Percentiles rank a stretch among this genome's conserved stretches.
Evolutionary conservation across 2,113 vertebrate species (phyloP).

Genomic region (Malurus elegans): DNA sequence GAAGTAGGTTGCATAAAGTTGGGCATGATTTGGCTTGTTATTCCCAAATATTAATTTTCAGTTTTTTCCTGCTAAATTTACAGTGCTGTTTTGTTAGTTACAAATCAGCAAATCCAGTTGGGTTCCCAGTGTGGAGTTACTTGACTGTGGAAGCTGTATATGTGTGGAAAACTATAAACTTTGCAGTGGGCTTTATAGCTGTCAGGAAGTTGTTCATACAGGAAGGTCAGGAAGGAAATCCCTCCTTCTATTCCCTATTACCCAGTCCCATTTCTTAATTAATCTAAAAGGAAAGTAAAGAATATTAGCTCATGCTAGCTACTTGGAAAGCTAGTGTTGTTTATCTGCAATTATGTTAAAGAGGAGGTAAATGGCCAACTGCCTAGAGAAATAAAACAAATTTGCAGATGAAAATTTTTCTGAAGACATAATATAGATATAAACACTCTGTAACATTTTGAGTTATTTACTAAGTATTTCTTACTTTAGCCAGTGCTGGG

Average conservation of each 20-base stretch:
- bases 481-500: not conserved
- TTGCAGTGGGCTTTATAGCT: not conserved
- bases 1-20: not conserved
- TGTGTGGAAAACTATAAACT: not conserved
- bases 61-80: fast-evolving
- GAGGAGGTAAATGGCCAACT: not conserved
- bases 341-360: not conserved
- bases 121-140: not conserved
- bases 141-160: not conserved
- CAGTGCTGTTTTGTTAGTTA: not conserved
- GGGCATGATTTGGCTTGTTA: not conserved
- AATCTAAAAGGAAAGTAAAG: not conserved
- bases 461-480: not conserved
- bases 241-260: not conserved
- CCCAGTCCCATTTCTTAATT: not conserved
- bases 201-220: not conserved
- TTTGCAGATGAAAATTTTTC: not conserved
- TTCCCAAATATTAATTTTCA: not conserved
- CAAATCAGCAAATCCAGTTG: not conserved
- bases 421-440: not conserved
- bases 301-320: not conserved
- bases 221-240: not conserved
- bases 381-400: not conserved
- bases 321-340: not conserved
- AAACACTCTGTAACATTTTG: not conserved